Conservation (phyloP, 2,888 invertebrate genomes). For the Ischnus inquisitorius region DNA sequence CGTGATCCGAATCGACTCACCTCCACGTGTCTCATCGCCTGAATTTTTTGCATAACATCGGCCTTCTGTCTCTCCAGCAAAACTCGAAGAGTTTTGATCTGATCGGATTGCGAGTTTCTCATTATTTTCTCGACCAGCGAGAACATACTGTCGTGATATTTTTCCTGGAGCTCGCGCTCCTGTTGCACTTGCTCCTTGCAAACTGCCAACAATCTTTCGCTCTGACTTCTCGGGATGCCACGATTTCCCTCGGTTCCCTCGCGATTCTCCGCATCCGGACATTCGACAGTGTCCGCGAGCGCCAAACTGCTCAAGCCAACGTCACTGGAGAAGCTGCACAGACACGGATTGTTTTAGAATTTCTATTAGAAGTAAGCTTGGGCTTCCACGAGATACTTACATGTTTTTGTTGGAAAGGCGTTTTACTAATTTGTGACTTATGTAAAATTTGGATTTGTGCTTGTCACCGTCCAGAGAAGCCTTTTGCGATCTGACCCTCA, state of each 20-base stretch:
- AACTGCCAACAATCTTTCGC: conserved; percentile 88
- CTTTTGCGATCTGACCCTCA: conserved; percentile 87
- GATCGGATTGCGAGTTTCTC: conserved; percentile 91
- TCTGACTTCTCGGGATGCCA: conserved; percentile 88
- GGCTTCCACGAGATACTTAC: conserved; percentile 86
- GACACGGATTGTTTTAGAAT: neutral
- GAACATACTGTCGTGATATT: conserved; percentile 93
- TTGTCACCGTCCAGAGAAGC: conserved; percentile 88
- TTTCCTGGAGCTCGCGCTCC: conserved; percentile 92
- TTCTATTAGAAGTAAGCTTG: neutral
- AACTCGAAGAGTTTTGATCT: conserved; percentile 92
- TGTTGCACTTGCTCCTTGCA: conserved; percentile 90
- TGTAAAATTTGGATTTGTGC: conserved; percentile 90
- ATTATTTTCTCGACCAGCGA: conserved; percentile 93
- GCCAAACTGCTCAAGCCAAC: conserved; percentile 77
- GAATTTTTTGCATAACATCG: conserved; percentile 93
- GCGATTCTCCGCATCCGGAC: conserved; percentile 84
- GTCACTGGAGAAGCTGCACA: conserved; percentile 80
- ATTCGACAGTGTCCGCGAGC: conserved; percentile 85
- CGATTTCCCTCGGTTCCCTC: conserved; percentile 86
- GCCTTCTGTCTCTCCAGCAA: conserved; percentile 90
- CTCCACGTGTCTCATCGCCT: conserved; percentile 94
- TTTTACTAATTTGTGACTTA: conserved; percentile 91
- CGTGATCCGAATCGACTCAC: conserved; percentile 69
- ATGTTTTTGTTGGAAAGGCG: conserved; percentile 92